Percentiles rank a stretch among this genome's conserved stretches.
Conservation (phyloP, 2,113 vertebrate species). For the Scortum barcoo region DNA sequence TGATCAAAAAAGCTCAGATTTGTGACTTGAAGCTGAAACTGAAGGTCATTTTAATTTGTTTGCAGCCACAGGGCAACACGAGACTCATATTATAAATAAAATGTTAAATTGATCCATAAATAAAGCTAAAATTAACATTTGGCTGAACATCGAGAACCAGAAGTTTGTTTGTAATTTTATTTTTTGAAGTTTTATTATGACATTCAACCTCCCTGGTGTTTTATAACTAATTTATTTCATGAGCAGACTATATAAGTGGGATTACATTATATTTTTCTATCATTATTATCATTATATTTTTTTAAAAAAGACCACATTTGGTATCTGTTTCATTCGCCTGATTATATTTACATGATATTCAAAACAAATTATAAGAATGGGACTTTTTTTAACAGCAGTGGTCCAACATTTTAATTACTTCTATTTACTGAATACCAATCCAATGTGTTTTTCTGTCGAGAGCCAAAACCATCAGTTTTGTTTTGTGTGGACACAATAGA, state of each 20-base stretch:
- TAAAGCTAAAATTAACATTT: not conserved
- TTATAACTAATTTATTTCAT: not conserved
- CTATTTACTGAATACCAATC: not conserved
- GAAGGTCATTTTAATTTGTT: too few species aligned
- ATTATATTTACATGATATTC: not conserved
- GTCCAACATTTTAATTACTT: slow-evolving; percentile 14
- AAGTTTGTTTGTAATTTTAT: not conserved
- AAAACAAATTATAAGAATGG: too few species aligned
- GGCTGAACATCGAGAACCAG: not conserved
- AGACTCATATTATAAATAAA: too few species aligned
- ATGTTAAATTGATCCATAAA: too few species aligned
- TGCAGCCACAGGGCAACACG: too few species aligned
- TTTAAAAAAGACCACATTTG: not conserved
- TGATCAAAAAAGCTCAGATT: too few species aligned
- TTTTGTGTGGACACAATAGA: not conserved
- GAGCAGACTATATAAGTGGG: not conserved
- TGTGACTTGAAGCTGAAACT: too few species aligned
- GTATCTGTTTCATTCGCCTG: not conserved
- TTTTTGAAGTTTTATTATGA: too few species aligned
- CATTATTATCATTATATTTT: too few species aligned
- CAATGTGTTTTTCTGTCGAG: not conserved
- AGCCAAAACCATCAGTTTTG: not conserved
- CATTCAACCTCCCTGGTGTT: too few species aligned
- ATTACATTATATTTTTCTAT: too few species aligned
- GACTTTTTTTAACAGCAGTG: not conserved